Evolutionary conservation across 92 coral and sea anemone species (phyloP).

Genomic region (Hydrozoanthus gracilis): DNA sequence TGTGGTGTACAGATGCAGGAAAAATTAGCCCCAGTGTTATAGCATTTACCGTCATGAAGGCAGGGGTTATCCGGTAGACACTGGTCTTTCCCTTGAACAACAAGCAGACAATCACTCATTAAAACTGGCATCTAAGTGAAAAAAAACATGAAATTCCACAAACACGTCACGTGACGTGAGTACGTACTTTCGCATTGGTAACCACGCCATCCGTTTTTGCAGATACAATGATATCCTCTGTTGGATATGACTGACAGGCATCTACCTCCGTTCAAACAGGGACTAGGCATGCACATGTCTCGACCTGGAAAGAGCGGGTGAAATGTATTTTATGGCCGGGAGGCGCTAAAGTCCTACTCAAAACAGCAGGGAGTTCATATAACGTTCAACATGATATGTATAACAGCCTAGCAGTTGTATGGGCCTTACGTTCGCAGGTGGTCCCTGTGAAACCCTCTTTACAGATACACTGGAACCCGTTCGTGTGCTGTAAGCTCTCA

Average conservation of each 20-base stretch:
- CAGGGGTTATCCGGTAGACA: constrained; percentile 84
- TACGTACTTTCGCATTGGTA: constrained; percentile 88
- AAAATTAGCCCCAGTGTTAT: constrained; percentile 66
- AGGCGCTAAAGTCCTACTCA: no score
- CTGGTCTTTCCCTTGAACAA: constrained; percentile 69
- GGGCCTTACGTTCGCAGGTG: constrained; percentile 84
- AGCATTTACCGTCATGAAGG: constrained; percentile 84
- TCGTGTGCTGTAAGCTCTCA: constrained; percentile 73
- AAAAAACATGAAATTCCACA: no score
- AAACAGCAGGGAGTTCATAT: no score
- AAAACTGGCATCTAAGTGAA: no score
- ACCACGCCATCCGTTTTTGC: constrained; percentile 93
- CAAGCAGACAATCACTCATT: not conserved
- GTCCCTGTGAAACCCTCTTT: constrained; percentile 86
- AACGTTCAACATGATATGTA: no score
- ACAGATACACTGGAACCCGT: constrained; percentile 90
- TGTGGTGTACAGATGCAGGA: constrained; percentile 79
- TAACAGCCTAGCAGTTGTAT: no score
- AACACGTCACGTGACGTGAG: not conserved
- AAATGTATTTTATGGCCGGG: no score
- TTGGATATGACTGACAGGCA: constrained; percentile 86
- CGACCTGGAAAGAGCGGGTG: constrained; percentile 53
- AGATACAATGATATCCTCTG: constrained; percentile 95
- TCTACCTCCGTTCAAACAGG: constrained; percentile 85
- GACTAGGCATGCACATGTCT: constrained; percentile 87